Evolutionary conservation across 92 coral and sea anemone species (phyloP).

Genomic region (Diadumene lineata): DNA sequence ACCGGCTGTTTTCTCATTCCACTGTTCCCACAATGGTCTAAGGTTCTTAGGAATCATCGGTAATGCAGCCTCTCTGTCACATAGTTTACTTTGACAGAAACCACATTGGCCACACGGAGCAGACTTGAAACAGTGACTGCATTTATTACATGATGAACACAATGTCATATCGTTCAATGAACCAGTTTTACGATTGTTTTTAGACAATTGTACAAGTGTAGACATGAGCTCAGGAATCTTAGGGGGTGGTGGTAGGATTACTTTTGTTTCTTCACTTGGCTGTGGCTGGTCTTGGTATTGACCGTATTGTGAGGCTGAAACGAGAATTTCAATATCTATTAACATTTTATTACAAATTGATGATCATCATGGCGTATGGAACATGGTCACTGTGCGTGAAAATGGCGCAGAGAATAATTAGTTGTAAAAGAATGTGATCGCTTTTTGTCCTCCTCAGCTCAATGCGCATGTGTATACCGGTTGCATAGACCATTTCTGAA

Average conservation of each 20-base stretch:
- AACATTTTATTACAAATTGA: too few relatives aligned
- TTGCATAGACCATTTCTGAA: too few relatives aligned
- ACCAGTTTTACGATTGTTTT: slow-evolving; percentile 5
- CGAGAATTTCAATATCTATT: too few relatives aligned
- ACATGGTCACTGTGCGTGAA: too few relatives aligned
- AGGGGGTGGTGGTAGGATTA: slow-evolving; percentile 33
- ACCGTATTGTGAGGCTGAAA: not conserved
- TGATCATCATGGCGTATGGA: too few relatives aligned
- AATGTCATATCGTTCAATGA: slow-evolving; percentile 29
- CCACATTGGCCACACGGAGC: slow-evolving; percentile 66
- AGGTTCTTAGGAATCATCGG: slow-evolving; percentile 39
- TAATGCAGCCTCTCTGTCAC: slow-evolving; percentile 43
- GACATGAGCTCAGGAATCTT: slow-evolving; percentile 59
- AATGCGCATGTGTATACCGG: too few relatives aligned
- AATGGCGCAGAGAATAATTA: too few relatives aligned
- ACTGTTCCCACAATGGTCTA: slow-evolving; percentile 76
- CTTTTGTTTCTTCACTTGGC: slow-evolving; percentile 5
- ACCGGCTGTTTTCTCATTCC: slow-evolving; percentile 87
- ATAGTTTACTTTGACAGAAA: slow-evolving; percentile 64
- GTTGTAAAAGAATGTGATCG: too few relatives aligned
- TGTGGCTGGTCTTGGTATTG: slow-evolving; percentile 9
- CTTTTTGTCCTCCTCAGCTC: too few relatives aligned
- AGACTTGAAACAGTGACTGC: slow-evolving; percentile 61
- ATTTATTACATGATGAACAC: slow-evolving; percentile 71
- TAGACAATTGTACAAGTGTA: slow-evolving; percentile 12